phyloP scores from a whole-genome alignment of 2,888 invertebrate genomes.

The Troilus luridus region DNA sequence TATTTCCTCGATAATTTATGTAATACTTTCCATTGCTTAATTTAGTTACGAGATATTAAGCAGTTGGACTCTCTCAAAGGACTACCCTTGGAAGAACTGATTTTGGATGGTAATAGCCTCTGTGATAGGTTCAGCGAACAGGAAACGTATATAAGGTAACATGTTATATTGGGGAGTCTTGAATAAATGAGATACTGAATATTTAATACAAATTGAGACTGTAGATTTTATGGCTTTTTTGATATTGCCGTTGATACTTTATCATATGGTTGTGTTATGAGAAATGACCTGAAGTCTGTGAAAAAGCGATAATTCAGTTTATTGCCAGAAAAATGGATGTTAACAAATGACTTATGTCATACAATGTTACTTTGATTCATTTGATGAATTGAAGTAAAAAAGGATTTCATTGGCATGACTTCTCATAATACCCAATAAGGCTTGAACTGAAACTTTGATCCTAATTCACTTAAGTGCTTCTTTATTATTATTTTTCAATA shows the following conservation, averaged over 20 bases:
- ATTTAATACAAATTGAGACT: background rate
- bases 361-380: background rate
- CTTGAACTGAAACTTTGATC: background rate
- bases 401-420: background rate
- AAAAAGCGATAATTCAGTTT: background rate
- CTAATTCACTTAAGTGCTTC: too few species aligned
- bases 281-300: background rate
- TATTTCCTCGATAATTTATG: too few species aligned
- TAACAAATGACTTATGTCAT: background rate
- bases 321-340: background rate
- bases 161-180: conserved; percentile 27
- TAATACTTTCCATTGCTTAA: conserved; percentile 41
- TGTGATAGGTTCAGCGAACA: conserved; percentile 84
- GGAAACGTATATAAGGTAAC: conserved; percentile 87
- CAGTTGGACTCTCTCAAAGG: conserved; percentile 79
- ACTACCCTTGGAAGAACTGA: conserved; percentile 81
- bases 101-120: conserved; percentile 85
- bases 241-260: background rate
- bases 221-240: background rate
- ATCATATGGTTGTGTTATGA: background rate
- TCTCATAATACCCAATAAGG: background rate
- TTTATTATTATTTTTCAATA: too few species aligned
- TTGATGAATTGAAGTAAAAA: background rate
- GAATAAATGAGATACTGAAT: background rate
- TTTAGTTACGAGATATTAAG: conserved; percentile 77